Evolutionary conservation across 1,140 invertebrate species (phyloP), one percentile per base, ranked within the genome.

Genomic region (Psilanteris sp.): DNA sequence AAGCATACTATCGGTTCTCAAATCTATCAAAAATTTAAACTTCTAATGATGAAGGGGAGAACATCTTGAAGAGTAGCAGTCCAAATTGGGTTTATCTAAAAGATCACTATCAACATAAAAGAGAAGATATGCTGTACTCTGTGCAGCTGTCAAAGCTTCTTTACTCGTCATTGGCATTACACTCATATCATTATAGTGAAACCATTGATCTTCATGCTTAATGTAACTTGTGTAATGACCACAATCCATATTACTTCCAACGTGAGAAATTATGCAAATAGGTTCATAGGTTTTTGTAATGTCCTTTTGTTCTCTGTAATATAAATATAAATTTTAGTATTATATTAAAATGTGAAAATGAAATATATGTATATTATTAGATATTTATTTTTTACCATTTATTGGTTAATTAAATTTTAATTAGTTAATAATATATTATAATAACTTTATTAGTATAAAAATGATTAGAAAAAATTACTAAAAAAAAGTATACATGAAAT

Each of bases 191-290:
- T 86, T 85, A 46, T 83, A 86, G 27, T 85, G 80, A 48, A 79
- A 82, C 84, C 84, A 86, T n/a, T 80, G 68, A 6, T 81, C 75
- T 0, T 80, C 61, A 27, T 85, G 82, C 44, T 79, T 81, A 3
- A 84, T 78, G 44, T 84, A 86, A 41, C 82, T 85, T 11, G 83
- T 86, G 36, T 86, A 86, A 57, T 86, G 84, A 14, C 84, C 84
- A 44, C 81, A 86, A 39, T 86, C 81, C 67, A 86, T 81, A 4
- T 78, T 82, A 9, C 75, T 73, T 24, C 84, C 84, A 8, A 85
- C 83, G 22, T 86, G 84, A 8, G 82, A 80, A 41, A 86, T 86
- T 29, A 84, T 81, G 34, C 80, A 77, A 5, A 84, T 66, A 1
- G 84, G 83, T 41, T 85, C 78, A 20, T 84, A 86, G 8, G 27